Evolutionary conservation across 1,140 invertebrate genomes (phyloP).

Genomic region (Thereuonema tuberculata): DNA sequence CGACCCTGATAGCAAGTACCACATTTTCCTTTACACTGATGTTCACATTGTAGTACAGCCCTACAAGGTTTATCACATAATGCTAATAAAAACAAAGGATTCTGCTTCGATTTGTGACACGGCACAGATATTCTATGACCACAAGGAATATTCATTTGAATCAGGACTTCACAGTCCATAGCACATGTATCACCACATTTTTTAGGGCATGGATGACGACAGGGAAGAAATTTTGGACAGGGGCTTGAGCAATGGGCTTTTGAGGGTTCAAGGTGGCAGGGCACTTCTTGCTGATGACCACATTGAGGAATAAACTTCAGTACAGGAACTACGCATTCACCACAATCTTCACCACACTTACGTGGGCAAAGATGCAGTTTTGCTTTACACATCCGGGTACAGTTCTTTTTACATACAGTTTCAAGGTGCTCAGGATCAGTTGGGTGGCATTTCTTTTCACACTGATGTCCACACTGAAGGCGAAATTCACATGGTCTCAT

Average conservation of each 20-base stretch:
- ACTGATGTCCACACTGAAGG: constrained; percentile 18
- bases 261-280: constrained; percentile 2
- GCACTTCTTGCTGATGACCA: not conserved
- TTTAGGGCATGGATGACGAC: no score
- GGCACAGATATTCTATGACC: no score
- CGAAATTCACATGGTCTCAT: constrained; percentile 22
- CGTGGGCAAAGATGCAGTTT: constrained; percentile 8
- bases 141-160: no score
- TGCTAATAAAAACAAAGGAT: not conserved
- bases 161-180: no score
- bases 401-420: constrained; percentile 7
- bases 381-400: constrained; percentile 2
- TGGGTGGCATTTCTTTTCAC: constrained; percentile 15
- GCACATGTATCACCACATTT: no score
- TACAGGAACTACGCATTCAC: constrained; percentile 19
- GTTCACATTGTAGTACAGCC: constrained; percentile 37
- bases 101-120: not conserved
- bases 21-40: constrained; percentile 44
- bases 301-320: constrained; percentile 18
- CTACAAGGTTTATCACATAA: constrained; percentile 36
- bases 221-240: no score
- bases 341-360: constrained; percentile 15
- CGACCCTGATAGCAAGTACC: constrained; percentile 43
- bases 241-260: no score
- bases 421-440: not conserved